phyloP scores from a whole-genome alignment of 2,113 vertebrate species.

The Syngnathus floridae region DNA sequence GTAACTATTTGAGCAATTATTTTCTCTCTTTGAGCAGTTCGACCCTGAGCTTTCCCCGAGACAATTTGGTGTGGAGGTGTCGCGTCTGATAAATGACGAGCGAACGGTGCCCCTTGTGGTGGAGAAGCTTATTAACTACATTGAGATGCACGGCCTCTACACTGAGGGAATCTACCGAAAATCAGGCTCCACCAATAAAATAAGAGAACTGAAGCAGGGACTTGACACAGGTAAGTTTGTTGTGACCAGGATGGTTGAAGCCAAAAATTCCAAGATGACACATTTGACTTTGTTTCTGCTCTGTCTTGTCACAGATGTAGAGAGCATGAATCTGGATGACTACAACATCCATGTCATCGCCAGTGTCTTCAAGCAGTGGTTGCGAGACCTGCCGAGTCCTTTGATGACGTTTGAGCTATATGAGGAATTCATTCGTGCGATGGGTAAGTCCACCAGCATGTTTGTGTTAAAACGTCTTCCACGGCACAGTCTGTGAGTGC shows the following conservation, averaged over 20 bases:
- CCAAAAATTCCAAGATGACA: neutral
- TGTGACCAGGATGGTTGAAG: neutral
- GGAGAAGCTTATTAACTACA: conserved; percentile 97
- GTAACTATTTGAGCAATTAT: neutral
- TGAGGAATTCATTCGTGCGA: conserved; percentile 90
- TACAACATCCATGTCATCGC: conserved; percentile 98
- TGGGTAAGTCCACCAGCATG: conserved; percentile 73
- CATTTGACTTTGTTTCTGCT: conserved; percentile 4
- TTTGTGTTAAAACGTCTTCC: neutral
- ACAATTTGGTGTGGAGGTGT: conserved; percentile 92
- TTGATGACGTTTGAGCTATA: conserved; percentile 98
- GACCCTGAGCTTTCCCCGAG: conserved; percentile 88
- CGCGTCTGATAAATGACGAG: conserved; percentile 88
- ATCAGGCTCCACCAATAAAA: conserved; percentile 94
- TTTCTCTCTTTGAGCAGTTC: conserved; percentile 69
- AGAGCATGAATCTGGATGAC: conserved; percentile 88
- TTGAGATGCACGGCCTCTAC: conserved; percentile 97
- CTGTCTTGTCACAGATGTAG: conserved; percentile 72
- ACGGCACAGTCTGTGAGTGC: neutral
- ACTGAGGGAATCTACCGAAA: conserved; percentile 97
- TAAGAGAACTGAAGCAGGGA: conserved; percentile 89
- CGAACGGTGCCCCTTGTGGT: conserved; percentile 86
- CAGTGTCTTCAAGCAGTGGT: conserved; percentile 98
- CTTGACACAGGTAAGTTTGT: conserved; percentile 80
- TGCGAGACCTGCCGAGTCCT: conserved; percentile 93